Base-by-base conservation (phyloP, 2,888 invertebrate species). In the Pseudococcus viburni region DNA sequence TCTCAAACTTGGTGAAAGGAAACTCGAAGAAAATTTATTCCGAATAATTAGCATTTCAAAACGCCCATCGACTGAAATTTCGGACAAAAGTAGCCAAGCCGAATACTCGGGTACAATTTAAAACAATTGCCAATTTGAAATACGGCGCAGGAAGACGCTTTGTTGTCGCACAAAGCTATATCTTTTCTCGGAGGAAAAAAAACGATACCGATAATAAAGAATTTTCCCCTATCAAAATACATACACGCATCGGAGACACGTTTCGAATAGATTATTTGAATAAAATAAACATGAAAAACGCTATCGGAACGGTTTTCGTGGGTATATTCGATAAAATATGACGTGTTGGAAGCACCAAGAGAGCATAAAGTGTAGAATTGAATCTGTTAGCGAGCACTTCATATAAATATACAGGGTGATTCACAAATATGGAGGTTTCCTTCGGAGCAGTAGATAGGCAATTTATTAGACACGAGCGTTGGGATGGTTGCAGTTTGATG, bases 231-330 rank as follows among this genome's bases (percentile, higher is more conserved):
- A 59, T 59, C 59, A 59, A 59, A 59, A 59, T 59, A 59, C 59
- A 19, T 59, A 19, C 59, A 59, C 17, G 59, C 59, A 8, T 9
- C 19, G 59, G 59, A 19, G 59, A 59, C 59, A 59, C 19, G 59
- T 59, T 59, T 11, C 59, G 59, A 59, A 59, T 59, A 59, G 59
- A 59, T 59, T n/a, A 59, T 59, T 59, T 19, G 19, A 59, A 59
- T 59, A 59, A 59, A 59, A 59, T 59, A 59, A 59, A 59, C 59
- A 59, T 19, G 59, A 59, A 59, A 59, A 59, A 59, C 19, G 59
- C 59, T 59, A 59, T 59, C 9, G 15, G 59, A 59, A 59, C 59
- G 19, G 19, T 59, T 59, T 59, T 59, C 9, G 19, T 9, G 1
- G 59, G 19, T 59, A 59, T 59, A 59, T n/a, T 59, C n/a, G 59